Evolutionary conservation across 1,140 invertebrate genomes (phyloP).

Genomic region (Pantala flavescens): DNA sequence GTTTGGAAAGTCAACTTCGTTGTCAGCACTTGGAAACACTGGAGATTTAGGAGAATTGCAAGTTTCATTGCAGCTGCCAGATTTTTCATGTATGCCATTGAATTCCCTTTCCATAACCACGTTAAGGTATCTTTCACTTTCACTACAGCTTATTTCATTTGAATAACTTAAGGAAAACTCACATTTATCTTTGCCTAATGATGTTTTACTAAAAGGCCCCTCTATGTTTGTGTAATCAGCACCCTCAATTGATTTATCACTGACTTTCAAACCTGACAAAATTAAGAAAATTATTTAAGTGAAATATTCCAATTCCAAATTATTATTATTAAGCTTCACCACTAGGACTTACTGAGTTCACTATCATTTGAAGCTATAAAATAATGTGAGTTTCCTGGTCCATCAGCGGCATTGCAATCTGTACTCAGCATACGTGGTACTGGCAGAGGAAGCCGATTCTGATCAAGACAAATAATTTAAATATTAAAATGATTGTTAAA

Average conservation of each 20-base stretch:
- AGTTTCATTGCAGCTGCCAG: not conserved
- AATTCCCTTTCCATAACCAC: not conserved
- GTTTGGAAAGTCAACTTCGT: not conserved
- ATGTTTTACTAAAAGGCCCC: too few species aligned
- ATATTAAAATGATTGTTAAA: not conserved
- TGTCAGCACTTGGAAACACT: not conserved
- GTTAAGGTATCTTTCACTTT: conserved; percentile 1
- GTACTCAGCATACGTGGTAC: not conserved
- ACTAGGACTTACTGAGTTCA: too few species aligned
- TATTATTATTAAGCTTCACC: too few species aligned
- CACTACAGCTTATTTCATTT: not conserved
- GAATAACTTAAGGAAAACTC: too few species aligned
- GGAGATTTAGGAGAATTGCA: not conserved
- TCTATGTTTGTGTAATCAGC: too few species aligned
- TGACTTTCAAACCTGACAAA: too few species aligned
- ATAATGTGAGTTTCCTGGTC: not conserved
- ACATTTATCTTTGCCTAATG: too few species aligned
- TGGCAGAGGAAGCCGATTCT: conserved; percentile 9
- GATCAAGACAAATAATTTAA: not conserved
- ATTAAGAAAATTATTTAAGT: too few species aligned
- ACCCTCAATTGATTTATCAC: too few species aligned
- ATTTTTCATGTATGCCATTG: not conserved
- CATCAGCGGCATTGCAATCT: not conserved
- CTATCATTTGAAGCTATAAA: not conserved
- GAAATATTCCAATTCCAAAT: too few species aligned